Conservation (phyloP, 1,140 invertebrate species). For the Mizuhopecten yessoensis region DNA sequence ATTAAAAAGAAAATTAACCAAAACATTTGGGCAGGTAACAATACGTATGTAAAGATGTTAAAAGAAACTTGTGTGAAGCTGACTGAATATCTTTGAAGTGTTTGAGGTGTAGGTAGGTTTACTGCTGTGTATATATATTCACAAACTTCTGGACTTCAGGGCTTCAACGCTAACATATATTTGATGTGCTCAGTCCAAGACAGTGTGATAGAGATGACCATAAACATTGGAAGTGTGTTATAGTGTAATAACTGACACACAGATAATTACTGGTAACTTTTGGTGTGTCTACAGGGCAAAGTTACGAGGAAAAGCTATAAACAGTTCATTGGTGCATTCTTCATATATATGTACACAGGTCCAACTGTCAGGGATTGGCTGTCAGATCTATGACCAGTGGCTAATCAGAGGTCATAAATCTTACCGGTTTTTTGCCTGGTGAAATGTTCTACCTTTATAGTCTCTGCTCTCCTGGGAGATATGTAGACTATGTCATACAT, state of each 20-base stretch:
- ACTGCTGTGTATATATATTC: neutral
- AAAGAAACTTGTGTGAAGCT: neutral
- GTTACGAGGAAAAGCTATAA: neutral
- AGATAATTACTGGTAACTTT: neutral
- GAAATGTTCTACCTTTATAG: neutral
- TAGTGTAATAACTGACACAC: neutral
- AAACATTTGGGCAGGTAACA: neutral
- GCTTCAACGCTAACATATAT: neutral
- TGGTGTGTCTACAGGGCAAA: neutral
- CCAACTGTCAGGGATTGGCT: slow-evolving; percentile 1
- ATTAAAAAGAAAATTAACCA: neutral
- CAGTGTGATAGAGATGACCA: neutral
- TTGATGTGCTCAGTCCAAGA: neutral
- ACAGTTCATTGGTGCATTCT: neutral
- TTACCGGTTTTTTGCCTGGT: neutral
- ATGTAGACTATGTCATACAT: too few species aligned
- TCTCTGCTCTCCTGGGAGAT: neutral
- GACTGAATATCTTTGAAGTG: neutral
- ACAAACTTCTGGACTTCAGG: neutral
- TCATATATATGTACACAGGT: neutral
- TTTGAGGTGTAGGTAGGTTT: neutral
- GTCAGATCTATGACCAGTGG: neutral
- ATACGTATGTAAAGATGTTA: neutral
- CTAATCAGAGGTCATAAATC: neutral
- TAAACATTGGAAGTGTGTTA: neutral